Evolutionary conservation across 2,888 invertebrate species (phyloP).

Genomic region (Pollenia labialis): DNA sequence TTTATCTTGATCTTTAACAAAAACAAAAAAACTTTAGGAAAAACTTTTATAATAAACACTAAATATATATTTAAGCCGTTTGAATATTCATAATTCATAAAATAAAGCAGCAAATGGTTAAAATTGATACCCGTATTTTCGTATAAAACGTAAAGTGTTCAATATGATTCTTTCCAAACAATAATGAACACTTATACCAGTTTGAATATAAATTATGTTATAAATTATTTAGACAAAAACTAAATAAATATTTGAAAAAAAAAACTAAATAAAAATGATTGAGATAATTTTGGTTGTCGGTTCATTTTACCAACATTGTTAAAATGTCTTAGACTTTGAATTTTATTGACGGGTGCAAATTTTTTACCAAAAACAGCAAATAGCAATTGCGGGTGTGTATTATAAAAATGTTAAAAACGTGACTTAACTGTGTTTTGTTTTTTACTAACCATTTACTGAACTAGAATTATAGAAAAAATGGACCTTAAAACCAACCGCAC

Average conservation of each 20-base stretch:
- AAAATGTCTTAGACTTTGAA: conserved; percentile 27
- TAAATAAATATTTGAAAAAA: neutral
- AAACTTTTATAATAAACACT: conserved; percentile 12
- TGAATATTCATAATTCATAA: conserved; percentile 68
- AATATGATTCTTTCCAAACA: neutral
- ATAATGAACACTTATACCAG: conserved; percentile 12
- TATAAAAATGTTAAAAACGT: conserved; percentile 84
- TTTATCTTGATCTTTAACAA: conserved; percentile 38
- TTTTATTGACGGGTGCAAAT: conserved; percentile 72
- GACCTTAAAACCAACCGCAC: conserved; percentile 53
- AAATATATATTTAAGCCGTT: conserved; percentile 53
- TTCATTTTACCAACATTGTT: conserved; percentile 46
- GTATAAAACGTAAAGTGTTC: neutral
- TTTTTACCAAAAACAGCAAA: conserved; percentile 79
- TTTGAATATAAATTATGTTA: conserved; percentile 1
- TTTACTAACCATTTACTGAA: neutral
- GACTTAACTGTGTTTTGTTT: conserved; percentile 77
- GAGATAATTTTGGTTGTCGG: conserved; percentile 65
- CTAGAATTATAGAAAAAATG: conserved; percentile 52
- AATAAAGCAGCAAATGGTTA: conserved; percentile 1
- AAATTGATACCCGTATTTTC: conserved; percentile 1
- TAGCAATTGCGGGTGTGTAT: conserved; percentile 77
- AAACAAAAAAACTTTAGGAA: conserved; percentile 13
- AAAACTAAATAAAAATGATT: conserved; percentile 31
- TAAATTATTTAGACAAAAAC: conserved; percentile 7